Evolutionary conservation across 2,888 invertebrate species (phyloP).

Genomic region (Cantharis lateralis): DNA sequence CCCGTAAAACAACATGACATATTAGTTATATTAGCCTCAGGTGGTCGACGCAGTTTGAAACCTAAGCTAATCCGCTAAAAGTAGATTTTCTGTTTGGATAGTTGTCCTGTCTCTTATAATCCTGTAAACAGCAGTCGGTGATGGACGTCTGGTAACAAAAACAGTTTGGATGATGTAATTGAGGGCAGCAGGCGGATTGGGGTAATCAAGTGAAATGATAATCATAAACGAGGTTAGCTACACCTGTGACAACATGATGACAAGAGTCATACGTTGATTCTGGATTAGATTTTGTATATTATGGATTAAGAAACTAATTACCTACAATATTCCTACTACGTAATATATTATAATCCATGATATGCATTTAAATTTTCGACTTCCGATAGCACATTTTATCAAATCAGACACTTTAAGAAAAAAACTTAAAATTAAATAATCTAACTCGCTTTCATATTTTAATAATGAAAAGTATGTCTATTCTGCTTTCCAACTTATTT

Average conservation of each 20-base stretch:
- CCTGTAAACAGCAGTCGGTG: slow-evolving; percentile 34
- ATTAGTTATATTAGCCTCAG: slow-evolving; percentile 42
- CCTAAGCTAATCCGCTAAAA: slow-evolving; percentile 39
- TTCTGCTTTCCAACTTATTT: not conserved
- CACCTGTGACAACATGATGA: slow-evolving; percentile 24
- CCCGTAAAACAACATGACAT: slow-evolving; percentile 33
- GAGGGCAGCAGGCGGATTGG: slow-evolving; percentile 23
- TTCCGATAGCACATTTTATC: not conserved
- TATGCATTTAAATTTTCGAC: not conserved
- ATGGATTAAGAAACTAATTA: not conserved
- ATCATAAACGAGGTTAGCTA: slow-evolving; percentile 20
- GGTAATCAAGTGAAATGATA: slow-evolving; percentile 24
- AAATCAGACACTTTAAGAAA: not conserved
- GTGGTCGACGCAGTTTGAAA: slow-evolving; percentile 35
- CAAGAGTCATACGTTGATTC: not conserved
- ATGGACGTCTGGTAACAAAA: slow-evolving; percentile 33
- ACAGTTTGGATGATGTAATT: slow-evolving; percentile 26
- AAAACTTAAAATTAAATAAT: not conserved
- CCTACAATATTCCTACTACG: too few relatives aligned
- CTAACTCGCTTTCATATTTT: not conserved
- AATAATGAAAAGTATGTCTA: not conserved
- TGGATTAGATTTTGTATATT: not conserved
- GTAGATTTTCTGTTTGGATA: slow-evolving; percentile 37
- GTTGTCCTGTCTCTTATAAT: slow-evolving; percentile 34
- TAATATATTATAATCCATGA: too few relatives aligned